Percentiles rank a stretch among this genome's conserved stretches.
These are phyloP conservation scores for Vannuccia rotundouncinata DNA, from an alignment of 2,888 invertebrate genomes.

Conservation along the genomic window DNA sequence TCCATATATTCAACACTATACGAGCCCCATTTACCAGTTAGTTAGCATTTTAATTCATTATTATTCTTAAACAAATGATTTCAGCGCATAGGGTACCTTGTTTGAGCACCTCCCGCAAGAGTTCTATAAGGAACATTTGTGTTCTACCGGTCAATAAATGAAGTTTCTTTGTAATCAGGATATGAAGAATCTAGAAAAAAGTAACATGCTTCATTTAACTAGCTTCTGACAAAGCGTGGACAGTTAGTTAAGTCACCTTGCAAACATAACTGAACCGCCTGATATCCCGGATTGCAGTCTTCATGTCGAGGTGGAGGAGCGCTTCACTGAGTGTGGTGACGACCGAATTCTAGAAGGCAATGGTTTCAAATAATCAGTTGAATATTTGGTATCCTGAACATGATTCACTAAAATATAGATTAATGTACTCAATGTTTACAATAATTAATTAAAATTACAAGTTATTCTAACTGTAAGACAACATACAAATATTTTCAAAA, in stretches of 20 bases:
- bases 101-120: constrained; percentile 32
- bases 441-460: background rate
- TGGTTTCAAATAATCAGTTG: too few species aligned
- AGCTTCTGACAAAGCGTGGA: background rate
- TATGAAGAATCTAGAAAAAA: constrained; percentile 29
- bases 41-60: too few species aligned
- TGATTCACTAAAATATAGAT: background rate
- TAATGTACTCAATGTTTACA: background rate
- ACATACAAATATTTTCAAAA: background rate
- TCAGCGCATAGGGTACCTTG: too few species aligned
- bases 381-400: too few species aligned
- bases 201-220: background rate
- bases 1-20: too few species aligned
- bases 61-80: too few species aligned
- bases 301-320: constrained; percentile 25
- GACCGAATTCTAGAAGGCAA: constrained; percentile 13
- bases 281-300: constrained; percentile 26
- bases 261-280: constrained; percentile 31
- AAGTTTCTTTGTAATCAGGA: constrained; percentile 27
- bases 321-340: constrained; percentile 20
- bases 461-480: background rate
- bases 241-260: background rate
- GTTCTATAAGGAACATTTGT: constrained; percentile 28
- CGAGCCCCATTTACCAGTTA: too few species aligned
- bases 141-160: background rate